phyloP scores from a whole-genome alignment of 2,888 invertebrate genomes.

The Pterostichus niger region DNA sequence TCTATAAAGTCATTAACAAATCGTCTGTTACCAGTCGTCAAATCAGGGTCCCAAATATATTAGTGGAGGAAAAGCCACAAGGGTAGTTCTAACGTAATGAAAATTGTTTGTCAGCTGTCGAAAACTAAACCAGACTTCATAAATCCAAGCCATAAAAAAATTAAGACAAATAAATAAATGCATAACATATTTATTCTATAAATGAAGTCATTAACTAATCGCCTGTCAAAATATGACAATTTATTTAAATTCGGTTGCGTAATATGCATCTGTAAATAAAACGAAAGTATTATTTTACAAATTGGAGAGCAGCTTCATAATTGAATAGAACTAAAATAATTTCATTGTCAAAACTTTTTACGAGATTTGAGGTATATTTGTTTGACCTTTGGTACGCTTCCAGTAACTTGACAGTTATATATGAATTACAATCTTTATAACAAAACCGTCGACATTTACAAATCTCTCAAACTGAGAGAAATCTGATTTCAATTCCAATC shows the following conservation, averaged over 20 bases:
- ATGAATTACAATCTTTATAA: constrained; percentile 10
- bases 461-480: constrained; percentile 17
- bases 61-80: too few species aligned
- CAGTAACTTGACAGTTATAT: constrained; percentile 34
- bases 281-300: neutral
- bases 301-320: neutral
- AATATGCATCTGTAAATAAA: neutral
- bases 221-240: too few species aligned
- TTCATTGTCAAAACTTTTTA: constrained; percentile 8
- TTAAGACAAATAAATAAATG: too few species aligned
- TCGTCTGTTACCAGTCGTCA: too few species aligned
- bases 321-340: constrained; percentile 1
- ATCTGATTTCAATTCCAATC: constrained; percentile 11
- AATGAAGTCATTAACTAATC: too few species aligned
- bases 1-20: too few species aligned
- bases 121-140: too few species aligned
- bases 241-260: neutral
- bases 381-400: constrained; percentile 52
- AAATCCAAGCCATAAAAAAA: too few species aligned
- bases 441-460: constrained; percentile 16
- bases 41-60: too few species aligned
- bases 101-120: too few species aligned
- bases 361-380: constrained; percentile 2
- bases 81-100: too few species aligned
- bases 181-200: too few species aligned